Percentiles rank a stretch among this genome's conserved stretches.
Conservation (phyloP, 2,113 vertebrate genomes). For the Setophaga coronata region DNA sequence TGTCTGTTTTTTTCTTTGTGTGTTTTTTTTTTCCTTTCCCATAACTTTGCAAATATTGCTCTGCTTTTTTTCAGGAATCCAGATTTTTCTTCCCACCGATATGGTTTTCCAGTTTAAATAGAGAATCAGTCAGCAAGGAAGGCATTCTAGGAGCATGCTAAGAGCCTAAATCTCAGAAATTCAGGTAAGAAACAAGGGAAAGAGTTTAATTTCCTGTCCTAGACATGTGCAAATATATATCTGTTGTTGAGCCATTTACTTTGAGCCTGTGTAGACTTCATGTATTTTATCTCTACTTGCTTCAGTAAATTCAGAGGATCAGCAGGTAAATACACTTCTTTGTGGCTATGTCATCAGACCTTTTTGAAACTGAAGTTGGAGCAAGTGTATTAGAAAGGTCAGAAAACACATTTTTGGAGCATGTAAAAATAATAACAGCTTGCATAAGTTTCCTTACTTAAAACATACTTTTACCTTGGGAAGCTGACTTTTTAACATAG, state of each 20-base stretch:
- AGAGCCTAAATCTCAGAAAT: not conserved
- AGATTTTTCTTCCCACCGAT: not conserved
- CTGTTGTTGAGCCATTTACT: not conserved
- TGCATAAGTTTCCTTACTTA: not conserved
- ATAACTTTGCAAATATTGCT: not conserved
- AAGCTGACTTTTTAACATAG: not conserved
- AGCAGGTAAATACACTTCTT: not conserved
- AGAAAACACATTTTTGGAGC: not conserved
- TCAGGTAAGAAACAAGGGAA: not conserved
- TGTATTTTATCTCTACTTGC: not conserved
- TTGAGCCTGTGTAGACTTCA: not conserved
- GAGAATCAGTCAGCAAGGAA: not conserved
- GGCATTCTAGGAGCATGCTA: not conserved
- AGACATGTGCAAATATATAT: not conserved
- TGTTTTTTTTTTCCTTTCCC: not conserved
- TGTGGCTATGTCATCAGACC: not conserved
- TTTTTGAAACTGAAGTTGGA: not conserved
- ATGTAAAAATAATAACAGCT: not conserved
- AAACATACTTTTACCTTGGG: not conserved
- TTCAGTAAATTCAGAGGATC: not conserved
- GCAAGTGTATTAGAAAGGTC: not conserved
- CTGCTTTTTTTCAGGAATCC: not conserved
- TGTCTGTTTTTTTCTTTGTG: not conserved
- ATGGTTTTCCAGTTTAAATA: not conserved
- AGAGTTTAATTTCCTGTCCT: not conserved